Evolutionary conservation across 2,797 vertebrate species (phyloP), one percentile per base, ranked within the genome.

Genomic region (Sebastes goodei): DNA sequence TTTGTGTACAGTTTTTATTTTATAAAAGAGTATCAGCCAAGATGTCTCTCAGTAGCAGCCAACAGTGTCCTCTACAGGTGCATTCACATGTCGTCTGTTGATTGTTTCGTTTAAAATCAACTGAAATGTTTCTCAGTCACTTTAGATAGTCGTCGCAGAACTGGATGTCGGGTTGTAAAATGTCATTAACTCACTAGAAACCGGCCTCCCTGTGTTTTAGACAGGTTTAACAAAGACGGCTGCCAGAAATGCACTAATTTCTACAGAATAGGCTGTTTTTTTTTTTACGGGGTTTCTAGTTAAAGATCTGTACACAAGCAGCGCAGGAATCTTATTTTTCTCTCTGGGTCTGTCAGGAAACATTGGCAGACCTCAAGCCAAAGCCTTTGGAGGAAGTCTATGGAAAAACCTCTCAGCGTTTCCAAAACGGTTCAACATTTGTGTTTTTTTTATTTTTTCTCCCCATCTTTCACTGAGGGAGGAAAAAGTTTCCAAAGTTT

Each of bases 1-100:
- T 91, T 86, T 78, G 84, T 94, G 92, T 94, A 93, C 83, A 93
- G 86, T 63, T 46, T 92, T 84, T 93, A 93, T 94, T 92, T 93
- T 93, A 83, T 92, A 81, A 87, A 87, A 91, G 74, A 90, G 87
- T 87, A 82, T 95, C 84, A 80, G 90, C 84, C 80, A 83, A 90
- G 85, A 77, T 80, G 76, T 82, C 85, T 91, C 86, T 88, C 89
- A 46, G 88, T 91, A 91, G 86, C 84, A 86, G 88, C 80, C 71
- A 81, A 62, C 80, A 61, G 75, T 80, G 85, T 87, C 82, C 80
- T 82, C 80, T 63, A 2, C 74, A 75, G 81, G 70, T 80, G 70
- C 75, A 23, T 78, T 78, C 73, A 80, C 64, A 1, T 12, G 77
- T 81, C 46, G 32, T 21, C 20, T 14, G 63, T 80, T 84, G 82